Evolutionary conservation across 2,797 vertebrate species (phyloP), one percentile per base, ranked within the genome.

Genomic region (Pseudocheirus occidentalis): DNA sequence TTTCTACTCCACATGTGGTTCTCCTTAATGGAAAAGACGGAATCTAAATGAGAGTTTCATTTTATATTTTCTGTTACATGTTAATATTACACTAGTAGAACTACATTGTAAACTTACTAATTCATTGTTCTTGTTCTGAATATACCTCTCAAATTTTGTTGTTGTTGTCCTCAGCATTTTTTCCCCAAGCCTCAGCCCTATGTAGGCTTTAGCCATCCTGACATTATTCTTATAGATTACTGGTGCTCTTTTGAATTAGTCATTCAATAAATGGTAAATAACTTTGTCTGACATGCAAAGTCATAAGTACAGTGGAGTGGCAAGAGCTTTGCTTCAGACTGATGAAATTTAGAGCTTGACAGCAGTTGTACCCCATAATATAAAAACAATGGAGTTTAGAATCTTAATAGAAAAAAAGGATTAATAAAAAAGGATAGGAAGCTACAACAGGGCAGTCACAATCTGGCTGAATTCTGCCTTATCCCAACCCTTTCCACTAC

Each of bases 221-320:
- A 92, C 4, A 62, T 91, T 95, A 58, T 1, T 4, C 11, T 91
- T 91, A 52, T 14, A 90, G n/a, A 11, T 92, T 57, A 62, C 46
- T 90, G 21, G 5, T 55, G 10, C 3, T 58, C 3, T 92, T 95
- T 91, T 46, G 5, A 34, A 81, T 94, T 94, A 92, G 6, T 40
- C 91, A 94, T 95, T 90, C 94, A 11, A 95, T 94, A 54, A 90
- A 59, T 81, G 2, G 13, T 59, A 53, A 16, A 16, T 55, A 52
- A 93, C 93, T 96, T 94, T 34, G 55, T 1, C 28, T 92, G 59
- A 92, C 4, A 57, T 46, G 95, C 21, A 66, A 66, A 12, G 87
- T 91, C 29, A 57, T 94, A 81, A 91, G 31, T 91, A 59, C 55
- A 89, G 5, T 34, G 58, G 27, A 1, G 90, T 55, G 52, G 90